Evolutionary conservation across 1,140 invertebrate species (phyloP), one percentile per base, ranked within the genome.

Genomic region (Bombus balteatus): DNA sequence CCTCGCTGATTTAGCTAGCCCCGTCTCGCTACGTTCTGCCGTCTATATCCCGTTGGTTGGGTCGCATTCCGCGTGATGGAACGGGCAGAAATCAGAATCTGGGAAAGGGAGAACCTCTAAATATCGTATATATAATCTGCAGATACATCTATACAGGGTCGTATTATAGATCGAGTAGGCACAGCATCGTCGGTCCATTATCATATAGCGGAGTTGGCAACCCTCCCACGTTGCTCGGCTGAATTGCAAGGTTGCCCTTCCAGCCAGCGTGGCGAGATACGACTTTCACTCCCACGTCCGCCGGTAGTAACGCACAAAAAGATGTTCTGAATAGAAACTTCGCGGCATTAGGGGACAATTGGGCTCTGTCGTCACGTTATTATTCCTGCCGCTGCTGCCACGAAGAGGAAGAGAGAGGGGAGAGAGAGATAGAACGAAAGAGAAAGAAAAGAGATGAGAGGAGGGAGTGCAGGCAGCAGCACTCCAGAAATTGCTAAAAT

Each of bases 291-390:
- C 89, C 82, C 89, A 84, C 90, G 83, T 81, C 86, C 88, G 79
- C 83, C 89, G 75, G 87, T 83, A 88, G 90, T 87, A 90, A 91
- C 87, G 89, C 80, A 90, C 90, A 91, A 91, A 91, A 91, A 91
- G 90, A 91, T 90, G 87, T 78, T 89, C 90, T 91, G 90, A 91
- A 91, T 91, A 87, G 90, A 91, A 91, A 91, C 89, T 90, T 91
- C 89, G 90, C 90, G 90, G 90, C 90, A 91, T 90, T 91, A 91
- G 89, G 87, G 90, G 90, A 91, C 90, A 91, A 91, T 91, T 91
- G 90, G 89, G 89, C 87, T 89, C 89, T 88, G 87, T 91, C 87
- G 90, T 91, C 90, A 90, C 89, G 90, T 91, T 91, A 90, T 91
- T 91, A 91, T 91, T 91, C 90, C 89, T 90, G 87, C 87, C 84